Conservation (phyloP, 2,113 vertebrate species). For the Eretmochelys imbricata region DNA sequence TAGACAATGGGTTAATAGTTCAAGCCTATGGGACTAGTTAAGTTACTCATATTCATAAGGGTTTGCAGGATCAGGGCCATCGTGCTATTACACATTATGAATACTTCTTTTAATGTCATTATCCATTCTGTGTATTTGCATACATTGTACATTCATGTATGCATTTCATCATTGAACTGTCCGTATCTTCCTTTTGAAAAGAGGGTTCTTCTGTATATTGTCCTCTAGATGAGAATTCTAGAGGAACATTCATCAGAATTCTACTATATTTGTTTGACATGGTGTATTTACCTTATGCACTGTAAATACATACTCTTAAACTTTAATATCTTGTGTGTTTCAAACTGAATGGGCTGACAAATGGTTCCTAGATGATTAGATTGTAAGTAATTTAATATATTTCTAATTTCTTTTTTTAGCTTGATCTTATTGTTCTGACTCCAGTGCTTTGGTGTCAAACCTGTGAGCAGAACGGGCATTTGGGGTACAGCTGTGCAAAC, state of each 20-base stretch:
- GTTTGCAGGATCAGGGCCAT: background rate
- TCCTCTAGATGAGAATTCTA: background rate
- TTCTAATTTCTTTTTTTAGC: background rate
- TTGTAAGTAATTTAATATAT: background rate
- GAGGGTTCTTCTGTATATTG: background rate
- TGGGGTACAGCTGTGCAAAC: background rate
- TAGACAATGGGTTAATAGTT: background rate
- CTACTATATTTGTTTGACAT: background rate
- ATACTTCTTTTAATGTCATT: background rate
- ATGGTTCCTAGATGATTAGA: background rate
- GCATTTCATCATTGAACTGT: background rate
- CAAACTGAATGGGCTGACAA: background rate
- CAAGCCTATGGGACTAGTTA: background rate
- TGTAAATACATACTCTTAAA: background rate
- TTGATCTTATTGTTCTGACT: background rate
- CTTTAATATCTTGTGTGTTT: background rate
- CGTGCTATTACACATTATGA: fast-evolving
- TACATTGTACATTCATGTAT: background rate
- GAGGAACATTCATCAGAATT: background rate
- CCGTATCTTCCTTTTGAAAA: background rate
- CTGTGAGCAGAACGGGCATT: background rate
- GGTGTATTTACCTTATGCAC: background rate
- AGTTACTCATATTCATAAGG: background rate
- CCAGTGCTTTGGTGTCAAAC: background rate
- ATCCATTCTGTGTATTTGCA: background rate